Percentiles rank a stretch among this genome's conserved stretches.
Conservation (phyloP, 2,113 vertebrate species). For the Podocnemis expansa region DNA sequence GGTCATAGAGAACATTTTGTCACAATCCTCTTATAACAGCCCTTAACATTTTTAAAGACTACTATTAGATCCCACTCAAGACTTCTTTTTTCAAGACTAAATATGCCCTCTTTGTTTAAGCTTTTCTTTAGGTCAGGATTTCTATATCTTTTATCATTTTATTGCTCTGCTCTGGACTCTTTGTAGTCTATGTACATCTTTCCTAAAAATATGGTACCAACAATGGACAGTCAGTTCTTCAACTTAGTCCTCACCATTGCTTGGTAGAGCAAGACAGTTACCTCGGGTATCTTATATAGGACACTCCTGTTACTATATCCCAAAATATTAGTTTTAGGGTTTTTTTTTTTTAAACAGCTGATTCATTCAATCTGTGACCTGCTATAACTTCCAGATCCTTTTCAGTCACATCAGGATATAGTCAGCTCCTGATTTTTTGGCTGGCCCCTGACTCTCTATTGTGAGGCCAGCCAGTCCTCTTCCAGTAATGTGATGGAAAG, state of each 20-base stretch:
- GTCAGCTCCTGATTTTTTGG: too few relatives aligned
- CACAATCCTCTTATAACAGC: too few relatives aligned
- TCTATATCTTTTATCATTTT: neutral
- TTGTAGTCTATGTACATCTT: neutral
- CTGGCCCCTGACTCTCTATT: too few relatives aligned
- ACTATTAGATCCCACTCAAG: too few relatives aligned
- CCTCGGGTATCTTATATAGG: neutral
- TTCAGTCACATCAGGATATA: neutral
- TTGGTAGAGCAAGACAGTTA: neutral
- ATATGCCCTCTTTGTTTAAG: too few relatives aligned
- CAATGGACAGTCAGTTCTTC: neutral
- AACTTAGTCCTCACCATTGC: neutral
- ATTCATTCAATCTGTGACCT: neutral
- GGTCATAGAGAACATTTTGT: too few relatives aligned
- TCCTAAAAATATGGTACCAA: neutral
- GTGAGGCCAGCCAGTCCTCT: too few relatives aligned
- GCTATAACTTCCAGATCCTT: neutral
- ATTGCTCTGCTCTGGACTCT: neutral
- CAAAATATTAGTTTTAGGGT: neutral
- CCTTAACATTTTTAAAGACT: too few relatives aligned
- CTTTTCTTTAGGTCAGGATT: neutral
- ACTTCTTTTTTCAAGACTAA: too few relatives aligned
- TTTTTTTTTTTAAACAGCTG: neutral
- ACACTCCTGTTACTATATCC: neutral
- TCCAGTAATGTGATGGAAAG: too few relatives aligned